Evolutionary conservation across 2,888 invertebrate species (phyloP), one percentile per base, ranked within the genome.

Genomic region (Bombylius discolor): DNA sequence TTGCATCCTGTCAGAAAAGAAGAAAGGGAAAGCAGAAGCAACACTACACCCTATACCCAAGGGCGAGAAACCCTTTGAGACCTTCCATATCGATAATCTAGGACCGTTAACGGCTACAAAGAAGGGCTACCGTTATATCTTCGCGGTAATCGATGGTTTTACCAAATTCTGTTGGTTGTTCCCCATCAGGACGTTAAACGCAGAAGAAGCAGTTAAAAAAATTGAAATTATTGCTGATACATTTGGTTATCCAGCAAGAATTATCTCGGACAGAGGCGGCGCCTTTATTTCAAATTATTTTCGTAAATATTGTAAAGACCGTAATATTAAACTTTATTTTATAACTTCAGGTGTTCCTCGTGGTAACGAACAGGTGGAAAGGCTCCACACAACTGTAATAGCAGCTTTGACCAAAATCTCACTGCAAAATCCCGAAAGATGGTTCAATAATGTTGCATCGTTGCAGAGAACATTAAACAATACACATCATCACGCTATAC

Each of bases 71-170:
- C 69, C 69, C 5, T 55, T 70, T 11, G 55, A 65, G 9, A 68
- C 66, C 0, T 65, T 63, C 9, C 68, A 70, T 50, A 47, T 67
- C 9, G 70, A 70, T 47, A 70, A 71, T 47, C 45, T 71, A 4
- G 69, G 70, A 5, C 69, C 69, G 5, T 47, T 67, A 52, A 58
- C 62, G 0, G 59, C 58, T 12, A 60, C 60, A 8, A 57, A 54
- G 14, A 62, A 59, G 32, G 39, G 60, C 9, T 69, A 69, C 47
- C 66, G 66, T 34, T 63, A 70, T 51, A 65, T 70, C 4, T 61
- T 70, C 0, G 66, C 67, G 0, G 53, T 69, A 3, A 58, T 70
- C 0, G 68, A 69, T 59, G 67, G 60, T 1, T 69, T 67, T 52
- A 66, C 68, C 0, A 70, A 70, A 52, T 68, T 58, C 32, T 51